These are phyloP conservation scores for Gandaritis pyraliata DNA, from an alignment of 2,888 invertebrate genomes.

Conservation along the genomic window DNA sequence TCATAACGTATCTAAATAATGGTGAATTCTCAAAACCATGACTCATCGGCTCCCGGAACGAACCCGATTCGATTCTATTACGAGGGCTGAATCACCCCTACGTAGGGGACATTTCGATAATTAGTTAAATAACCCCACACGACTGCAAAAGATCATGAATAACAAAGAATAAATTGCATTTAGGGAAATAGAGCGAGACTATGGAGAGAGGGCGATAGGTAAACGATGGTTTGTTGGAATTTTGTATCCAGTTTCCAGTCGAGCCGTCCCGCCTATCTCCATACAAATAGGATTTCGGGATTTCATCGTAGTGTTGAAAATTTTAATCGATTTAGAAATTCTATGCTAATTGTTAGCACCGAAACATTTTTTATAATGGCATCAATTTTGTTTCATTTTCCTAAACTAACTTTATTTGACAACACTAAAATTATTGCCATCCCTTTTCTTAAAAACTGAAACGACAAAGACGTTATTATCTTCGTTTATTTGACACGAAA, in stretches of 20 bases:
- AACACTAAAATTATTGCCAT: no score
- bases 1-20: constrained; percentile 8
- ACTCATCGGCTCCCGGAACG: constrained; percentile 48
- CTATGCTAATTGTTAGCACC: no score
- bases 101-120: constrained; percentile 57
- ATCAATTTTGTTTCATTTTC: no score
- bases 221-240: constrained; percentile 7
- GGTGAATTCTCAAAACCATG: constrained; percentile 40
- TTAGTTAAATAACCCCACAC: constrained; percentile 54
- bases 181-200: constrained; percentile 35
- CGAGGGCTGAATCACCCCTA: constrained; percentile 52
- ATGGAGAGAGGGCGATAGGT: constrained; percentile 25
- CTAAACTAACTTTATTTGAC: no score
- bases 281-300: constrained; percentile 6
- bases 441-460: no score
- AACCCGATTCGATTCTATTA: constrained; percentile 54
- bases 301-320: not conserved
- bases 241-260: constrained; percentile 10
- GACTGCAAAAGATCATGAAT: constrained; percentile 46
- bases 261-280: constrained; percentile 9
- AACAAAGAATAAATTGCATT: constrained; percentile 41
- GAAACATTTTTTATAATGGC: no score
- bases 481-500: no score
- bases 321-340: no score
- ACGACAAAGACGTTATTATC: no score